Percentiles rank a stretch among this genome's conserved stretches.
These are phyloP conservation scores for Hypomecis punctinalis DNA, from an alignment of 2,888 invertebrate genomes.

Conservation along the genomic window DNA sequence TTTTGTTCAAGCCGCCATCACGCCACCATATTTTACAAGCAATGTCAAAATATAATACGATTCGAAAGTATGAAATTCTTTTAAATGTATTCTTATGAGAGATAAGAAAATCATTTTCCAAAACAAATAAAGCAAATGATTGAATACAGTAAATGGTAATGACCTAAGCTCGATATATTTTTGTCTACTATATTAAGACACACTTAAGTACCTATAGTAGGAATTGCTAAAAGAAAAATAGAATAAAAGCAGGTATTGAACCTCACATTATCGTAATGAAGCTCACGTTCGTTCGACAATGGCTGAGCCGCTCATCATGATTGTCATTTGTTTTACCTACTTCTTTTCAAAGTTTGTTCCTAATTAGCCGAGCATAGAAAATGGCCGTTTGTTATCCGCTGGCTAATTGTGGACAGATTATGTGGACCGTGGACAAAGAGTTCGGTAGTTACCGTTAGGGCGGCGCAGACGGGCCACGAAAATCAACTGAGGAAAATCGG, in stretches of 20 bases:
- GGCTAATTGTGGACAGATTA: slow-evolving; percentile 28
- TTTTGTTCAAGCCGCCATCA: too few species aligned
- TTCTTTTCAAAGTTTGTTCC: slow-evolving; percentile 11
- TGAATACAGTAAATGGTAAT: too few species aligned
- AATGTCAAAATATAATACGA: too few species aligned
- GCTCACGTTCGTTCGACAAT: slow-evolving; percentile 10
- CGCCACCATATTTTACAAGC: too few species aligned
- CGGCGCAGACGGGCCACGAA: slow-evolving; percentile 20
- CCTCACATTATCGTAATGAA: not conserved
- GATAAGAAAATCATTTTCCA: too few species aligned
- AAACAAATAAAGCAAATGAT: too few species aligned
- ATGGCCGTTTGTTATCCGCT: slow-evolving; percentile 27
- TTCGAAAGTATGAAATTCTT: too few species aligned
- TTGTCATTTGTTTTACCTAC: slow-evolving; percentile 4
- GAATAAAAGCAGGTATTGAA: not conserved
- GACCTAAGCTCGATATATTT: too few species aligned
- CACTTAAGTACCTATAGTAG: too few species aligned
- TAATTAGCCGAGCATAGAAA: slow-evolving; percentile 28
- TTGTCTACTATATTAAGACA: too few species aligned
- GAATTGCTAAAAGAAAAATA: not conserved
- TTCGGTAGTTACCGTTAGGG: slow-evolving; percentile 20
- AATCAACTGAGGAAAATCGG: not conserved
- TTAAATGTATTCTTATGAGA: too few species aligned
- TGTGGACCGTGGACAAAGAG: slow-evolving; percentile 25
- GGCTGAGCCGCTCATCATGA: slow-evolving; percentile 1